Evolutionary conservation across 2,888 invertebrate species (phyloP).

Genomic region (Muscina levida): DNA sequence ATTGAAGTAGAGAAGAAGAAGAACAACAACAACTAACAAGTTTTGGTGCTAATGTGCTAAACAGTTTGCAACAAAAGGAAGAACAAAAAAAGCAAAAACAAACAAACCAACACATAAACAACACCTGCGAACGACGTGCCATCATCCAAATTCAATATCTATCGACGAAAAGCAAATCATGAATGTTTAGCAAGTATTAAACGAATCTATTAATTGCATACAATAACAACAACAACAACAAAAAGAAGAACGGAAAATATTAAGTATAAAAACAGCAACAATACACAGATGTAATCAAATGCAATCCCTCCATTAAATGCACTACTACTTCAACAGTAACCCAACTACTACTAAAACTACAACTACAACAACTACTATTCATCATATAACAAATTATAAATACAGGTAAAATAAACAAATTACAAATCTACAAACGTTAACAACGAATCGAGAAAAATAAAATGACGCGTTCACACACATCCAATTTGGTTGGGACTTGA

Average conservation of each 20-base stretch:
- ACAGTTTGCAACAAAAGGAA: constrained; percentile 5
- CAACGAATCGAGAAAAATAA: too few relatives aligned
- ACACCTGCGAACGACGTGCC: constrained; percentile 42
- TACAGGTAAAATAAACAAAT: background rate
- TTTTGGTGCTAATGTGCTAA: constrained; percentile 55
- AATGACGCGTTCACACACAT: too few relatives aligned
- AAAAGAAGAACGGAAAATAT: background rate
- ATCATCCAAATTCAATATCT: constrained; percentile 31
- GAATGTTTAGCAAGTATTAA: constrained; percentile 76
- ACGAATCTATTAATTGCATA: constrained; percentile 42
- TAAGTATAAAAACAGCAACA: constrained; percentile 2
- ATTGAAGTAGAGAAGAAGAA: background rate
- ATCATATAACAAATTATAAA: background rate
- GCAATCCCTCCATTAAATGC: constrained; percentile 75
- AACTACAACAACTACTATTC: constrained; percentile 19
- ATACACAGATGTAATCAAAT: constrained; percentile 53
- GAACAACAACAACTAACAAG: background rate
- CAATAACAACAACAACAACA: constrained; percentile 47
- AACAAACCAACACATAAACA: constrained; percentile 36
- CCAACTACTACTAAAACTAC: background rate
- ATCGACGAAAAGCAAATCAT: constrained; percentile 64
- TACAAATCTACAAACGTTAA: background rate
- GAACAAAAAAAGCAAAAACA: constrained; percentile 25
- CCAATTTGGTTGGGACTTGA: too few relatives aligned
- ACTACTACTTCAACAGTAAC: constrained; percentile 61